phyloP scores from a whole-genome alignment of 2,113 vertebrate species.

The Cacatua alba region DNA sequence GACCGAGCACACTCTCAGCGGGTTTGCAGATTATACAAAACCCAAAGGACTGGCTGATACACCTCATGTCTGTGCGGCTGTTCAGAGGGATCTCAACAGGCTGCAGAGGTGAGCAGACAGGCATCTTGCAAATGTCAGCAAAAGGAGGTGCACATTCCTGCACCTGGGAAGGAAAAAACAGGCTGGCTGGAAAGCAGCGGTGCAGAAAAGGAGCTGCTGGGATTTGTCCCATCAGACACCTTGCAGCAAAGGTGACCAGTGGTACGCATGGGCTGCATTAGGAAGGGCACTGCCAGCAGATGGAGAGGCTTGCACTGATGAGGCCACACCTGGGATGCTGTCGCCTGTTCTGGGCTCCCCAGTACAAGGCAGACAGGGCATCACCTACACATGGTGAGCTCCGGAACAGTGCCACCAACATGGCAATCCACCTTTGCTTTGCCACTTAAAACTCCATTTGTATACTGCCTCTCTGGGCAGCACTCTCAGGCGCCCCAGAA shows the following conservation, averaged over 20 bases:
- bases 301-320: not conserved
- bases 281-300: not conserved
- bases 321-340: not conserved
- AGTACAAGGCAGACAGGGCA: not conserved
- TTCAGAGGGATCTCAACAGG: not conserved
- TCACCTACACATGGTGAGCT: too few species aligned
- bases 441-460: not conserved
- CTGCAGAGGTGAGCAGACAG: too few species aligned
- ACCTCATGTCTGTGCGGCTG: rapidly evolving
- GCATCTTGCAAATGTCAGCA: not conserved
- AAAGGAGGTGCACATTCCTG: not conserved
- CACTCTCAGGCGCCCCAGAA: not conserved
- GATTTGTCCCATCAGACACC: not conserved
- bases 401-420: too few species aligned
- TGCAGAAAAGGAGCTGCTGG: not conserved
- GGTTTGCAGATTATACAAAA: not conserved
- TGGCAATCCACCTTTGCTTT: not conserved
- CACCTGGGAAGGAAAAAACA: not conserved
- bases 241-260: not conserved
- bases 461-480: not conserved
- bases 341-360: too few species aligned
- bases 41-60: not conserved
- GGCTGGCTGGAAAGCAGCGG: not conserved
- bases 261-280: not conserved
- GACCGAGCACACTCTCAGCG: rapidly evolving